Evolutionary conservation across 1,140 invertebrate genomes (phyloP).

Genomic region (Meloidogyne chitwoodi): DNA sequence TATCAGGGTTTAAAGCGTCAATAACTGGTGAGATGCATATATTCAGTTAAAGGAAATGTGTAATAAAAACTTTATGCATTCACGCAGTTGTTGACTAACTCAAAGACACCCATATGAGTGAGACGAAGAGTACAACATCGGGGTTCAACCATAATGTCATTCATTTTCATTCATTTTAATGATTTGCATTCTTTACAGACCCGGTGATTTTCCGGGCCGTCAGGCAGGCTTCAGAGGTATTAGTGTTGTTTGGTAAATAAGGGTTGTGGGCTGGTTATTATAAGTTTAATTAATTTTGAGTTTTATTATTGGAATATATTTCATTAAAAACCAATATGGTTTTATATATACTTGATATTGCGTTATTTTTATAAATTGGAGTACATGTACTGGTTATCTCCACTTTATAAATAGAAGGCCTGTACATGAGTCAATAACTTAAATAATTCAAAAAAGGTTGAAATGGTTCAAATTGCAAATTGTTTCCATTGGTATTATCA

Average conservation of each 20-base stretch:
- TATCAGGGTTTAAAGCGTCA: background rate
- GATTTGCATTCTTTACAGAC: conserved; percentile 21
- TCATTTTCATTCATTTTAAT: conserved; percentile 2
- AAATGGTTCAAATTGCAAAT: background rate
- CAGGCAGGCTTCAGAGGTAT: conserved; percentile 20
- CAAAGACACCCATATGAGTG: background rate
- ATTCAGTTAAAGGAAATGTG: background rate
- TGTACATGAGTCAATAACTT: background rate
- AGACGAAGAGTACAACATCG: background rate
- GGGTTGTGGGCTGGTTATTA: background rate
- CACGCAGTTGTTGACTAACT: background rate
- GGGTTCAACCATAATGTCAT: background rate
- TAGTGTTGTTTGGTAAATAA: background rate
- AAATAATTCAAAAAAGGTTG: background rate
- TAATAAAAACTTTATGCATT: background rate
- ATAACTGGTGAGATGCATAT: background rate
- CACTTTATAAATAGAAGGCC: background rate
- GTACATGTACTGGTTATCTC: background rate
- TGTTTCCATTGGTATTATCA: background rate
- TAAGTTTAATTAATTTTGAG: background rate
- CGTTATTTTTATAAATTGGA: background rate
- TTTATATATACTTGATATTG: background rate
- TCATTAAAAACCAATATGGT: background rate
- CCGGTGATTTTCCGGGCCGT: conserved; percentile 24
- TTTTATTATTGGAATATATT: background rate